Evolutionary conservation across 2,113 vertebrate genomes (phyloP).

Genomic region (Phrynocephalus versicolor): DNA sequence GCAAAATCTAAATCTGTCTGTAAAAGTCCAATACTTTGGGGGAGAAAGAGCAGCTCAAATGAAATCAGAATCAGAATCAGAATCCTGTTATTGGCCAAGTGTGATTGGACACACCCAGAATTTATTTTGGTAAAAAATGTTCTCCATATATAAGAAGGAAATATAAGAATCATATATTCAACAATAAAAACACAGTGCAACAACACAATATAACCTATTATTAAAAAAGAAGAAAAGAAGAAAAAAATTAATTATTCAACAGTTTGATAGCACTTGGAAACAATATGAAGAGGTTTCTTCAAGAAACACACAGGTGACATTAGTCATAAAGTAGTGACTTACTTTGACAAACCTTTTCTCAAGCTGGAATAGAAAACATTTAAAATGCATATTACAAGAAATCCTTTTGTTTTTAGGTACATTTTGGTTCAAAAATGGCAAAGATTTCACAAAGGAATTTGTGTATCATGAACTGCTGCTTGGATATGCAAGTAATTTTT

Average conservation of each 20-base stretch:
- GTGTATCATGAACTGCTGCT: background rate
- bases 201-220: no score
- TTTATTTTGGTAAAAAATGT: no score
- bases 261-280: conserved; percentile 43
- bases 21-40: conserved; percentile 21
- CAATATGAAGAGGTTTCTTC: background rate
- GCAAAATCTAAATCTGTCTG: conserved; percentile 38
- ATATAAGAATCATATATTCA: no score
- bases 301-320: conserved; percentile 16
- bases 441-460: background rate
- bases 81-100: no score
- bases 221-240: no score
- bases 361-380: conserved; percentile 9
- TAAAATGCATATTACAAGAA: conserved; percentile 1
- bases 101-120: no score
- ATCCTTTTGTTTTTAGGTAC: background rate
- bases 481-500: background rate
- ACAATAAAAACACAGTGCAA: no score
- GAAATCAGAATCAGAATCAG: no score
- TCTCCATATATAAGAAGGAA: no score
- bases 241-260: no score
- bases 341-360: conserved; percentile 13
- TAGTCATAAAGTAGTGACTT: conserved; percentile 28
- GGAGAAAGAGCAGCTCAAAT: conserved; percentile 39
- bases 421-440: background rate